Conservation (phyloP, 2,113 vertebrate genomes). For the Lontra canadensis region DNA sequence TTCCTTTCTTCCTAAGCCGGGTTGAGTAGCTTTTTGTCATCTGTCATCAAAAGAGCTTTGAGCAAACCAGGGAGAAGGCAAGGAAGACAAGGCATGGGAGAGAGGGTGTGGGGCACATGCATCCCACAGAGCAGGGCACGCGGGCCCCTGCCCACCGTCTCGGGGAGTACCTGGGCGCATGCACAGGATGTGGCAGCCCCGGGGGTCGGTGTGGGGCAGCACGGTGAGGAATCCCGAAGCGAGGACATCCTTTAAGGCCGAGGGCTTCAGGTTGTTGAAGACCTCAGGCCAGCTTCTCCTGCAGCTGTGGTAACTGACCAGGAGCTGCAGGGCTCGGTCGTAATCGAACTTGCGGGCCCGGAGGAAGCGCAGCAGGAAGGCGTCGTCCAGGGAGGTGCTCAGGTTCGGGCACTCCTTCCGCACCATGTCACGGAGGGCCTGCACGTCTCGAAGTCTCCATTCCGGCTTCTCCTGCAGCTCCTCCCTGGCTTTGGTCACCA, state of each 20-base stretch:
- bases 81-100: too few species aligned
- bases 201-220: conserved; percentile 90
- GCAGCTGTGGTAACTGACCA: conserved; percentile 96
- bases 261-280: conserved; percentile 93
- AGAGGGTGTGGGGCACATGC: neutral
- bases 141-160: neutral
- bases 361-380: conserved; percentile 96
- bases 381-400: conserved; percentile 93
- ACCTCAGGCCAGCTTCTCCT: conserved; percentile 96
- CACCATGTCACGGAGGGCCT: conserved; percentile 97
- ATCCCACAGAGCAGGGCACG: neutral
- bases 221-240: conserved; percentile 97
- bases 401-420: conserved; percentile 95
- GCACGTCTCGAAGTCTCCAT: conserved; percentile 96
- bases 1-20: neutral
- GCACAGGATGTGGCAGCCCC: conserved; percentile 94
- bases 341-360: conserved; percentile 99
- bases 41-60: neutral
- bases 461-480: conserved; percentile 99
- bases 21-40: neutral
- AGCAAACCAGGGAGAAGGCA: neutral
- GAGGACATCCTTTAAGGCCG: conserved; percentile 92
- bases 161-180: conserved; percentile 91
- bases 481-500: conserved; percentile 95
- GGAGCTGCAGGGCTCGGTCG: conserved; percentile 94